Percentiles rank a stretch among this genome's conserved stretches.
Conservation (phyloP, 2,113 vertebrate species). For the Odocoileus hemionus region DNA sequence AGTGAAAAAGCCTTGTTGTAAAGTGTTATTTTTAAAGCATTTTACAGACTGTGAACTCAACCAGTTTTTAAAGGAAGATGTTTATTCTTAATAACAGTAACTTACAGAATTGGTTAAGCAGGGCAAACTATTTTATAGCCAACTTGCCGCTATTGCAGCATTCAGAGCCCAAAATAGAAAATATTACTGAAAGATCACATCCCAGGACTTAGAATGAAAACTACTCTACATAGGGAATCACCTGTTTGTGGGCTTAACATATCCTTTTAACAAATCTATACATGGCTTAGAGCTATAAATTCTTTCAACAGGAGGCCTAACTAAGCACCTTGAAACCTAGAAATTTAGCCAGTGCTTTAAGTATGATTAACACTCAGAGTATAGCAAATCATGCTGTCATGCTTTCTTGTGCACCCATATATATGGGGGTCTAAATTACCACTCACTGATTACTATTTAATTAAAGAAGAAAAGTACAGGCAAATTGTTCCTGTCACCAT, state of each 20-base stretch:
- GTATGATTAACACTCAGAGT: constrained; percentile 39
- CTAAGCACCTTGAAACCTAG: neutral
- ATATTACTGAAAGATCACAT: neutral
- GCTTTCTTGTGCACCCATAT: neutral
- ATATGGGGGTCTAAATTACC: neutral
- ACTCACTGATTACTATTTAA: constrained; percentile 52
- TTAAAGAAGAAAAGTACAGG: constrained; percentile 53
- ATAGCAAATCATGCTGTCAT: constrained; percentile 32
- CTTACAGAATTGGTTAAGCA: neutral
- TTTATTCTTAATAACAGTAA: constrained; percentile 16
- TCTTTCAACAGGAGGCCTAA: neutral
- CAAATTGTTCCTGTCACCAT: constrained; percentile 31
- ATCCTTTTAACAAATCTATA: neutral
- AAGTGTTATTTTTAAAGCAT: constrained; percentile 24
- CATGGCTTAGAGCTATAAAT: neutral
- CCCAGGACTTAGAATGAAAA: neutral
- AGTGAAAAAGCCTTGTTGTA: neutral
- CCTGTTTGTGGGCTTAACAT: neutral
- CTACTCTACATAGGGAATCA: neutral
- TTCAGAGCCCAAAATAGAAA: neutral
- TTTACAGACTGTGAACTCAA: neutral
- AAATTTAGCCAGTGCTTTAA: neutral
- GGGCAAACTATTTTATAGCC: neutral
- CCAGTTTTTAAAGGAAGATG: neutral
- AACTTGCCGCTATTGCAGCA: neutral